Evolutionary conservation across 2,888 invertebrate species (phyloP).

Genomic region (Thalpophila matura): DNA sequence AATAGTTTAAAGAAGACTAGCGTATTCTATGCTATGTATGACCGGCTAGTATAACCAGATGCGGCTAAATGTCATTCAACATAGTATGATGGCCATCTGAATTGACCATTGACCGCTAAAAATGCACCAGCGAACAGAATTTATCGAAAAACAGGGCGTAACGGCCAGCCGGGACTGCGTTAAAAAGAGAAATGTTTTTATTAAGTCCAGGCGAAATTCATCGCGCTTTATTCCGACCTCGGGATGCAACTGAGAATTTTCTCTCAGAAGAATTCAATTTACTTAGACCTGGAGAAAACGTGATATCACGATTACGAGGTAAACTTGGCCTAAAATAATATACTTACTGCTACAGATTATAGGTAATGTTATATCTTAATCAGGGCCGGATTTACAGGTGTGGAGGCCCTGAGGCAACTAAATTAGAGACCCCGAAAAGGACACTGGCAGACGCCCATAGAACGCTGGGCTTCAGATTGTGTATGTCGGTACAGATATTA

Average conservation of each 20-base stretch:
- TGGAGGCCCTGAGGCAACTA: no score
- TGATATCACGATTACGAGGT: slow-evolving; percentile 12
- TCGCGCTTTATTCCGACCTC: slow-evolving; percentile 15
- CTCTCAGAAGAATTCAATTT: not conserved
- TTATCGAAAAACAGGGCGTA: slow-evolving; percentile 38
- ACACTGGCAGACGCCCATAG: no score
- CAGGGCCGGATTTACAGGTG: no score
- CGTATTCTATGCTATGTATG: slow-evolving; percentile 4
- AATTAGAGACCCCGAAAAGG: no score
- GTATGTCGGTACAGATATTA: no score
- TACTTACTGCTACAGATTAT: no score
- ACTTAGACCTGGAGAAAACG: not conserved
- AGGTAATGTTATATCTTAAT: no score
- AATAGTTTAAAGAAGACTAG: no score
- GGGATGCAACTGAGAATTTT: slow-evolving; percentile 9
- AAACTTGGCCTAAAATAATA: slow-evolving; percentile 3
- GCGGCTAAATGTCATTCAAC: not conserved
- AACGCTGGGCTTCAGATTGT: no score
- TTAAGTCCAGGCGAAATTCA: slow-evolving; percentile 43
- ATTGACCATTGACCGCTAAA: slow-evolving; percentile 30
- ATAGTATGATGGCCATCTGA: slow-evolving; percentile 13
- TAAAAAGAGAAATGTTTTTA: slow-evolving; percentile 48
- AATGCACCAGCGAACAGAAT: slow-evolving; percentile 34
- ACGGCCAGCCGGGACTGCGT: slow-evolving; percentile 31
- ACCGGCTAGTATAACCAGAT: no score